phyloP scores from a whole-genome alignment of 2,888 invertebrate genomes.

The Dryococelus australis region DNA sequence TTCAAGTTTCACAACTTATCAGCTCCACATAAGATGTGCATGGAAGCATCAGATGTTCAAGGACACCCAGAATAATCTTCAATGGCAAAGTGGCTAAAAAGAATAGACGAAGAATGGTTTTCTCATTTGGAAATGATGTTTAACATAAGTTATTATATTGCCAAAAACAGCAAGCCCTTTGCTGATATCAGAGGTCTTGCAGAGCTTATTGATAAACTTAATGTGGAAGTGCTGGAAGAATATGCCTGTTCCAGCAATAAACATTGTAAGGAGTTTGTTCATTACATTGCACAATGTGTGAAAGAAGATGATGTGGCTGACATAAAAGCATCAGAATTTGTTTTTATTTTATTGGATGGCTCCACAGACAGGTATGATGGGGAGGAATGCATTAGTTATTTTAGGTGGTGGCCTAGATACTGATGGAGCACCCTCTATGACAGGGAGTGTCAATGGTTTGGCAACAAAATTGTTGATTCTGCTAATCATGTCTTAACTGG shows the following conservation, averaged over 20 bases:
- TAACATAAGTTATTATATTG: constrained; percentile 24
- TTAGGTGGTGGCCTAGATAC: too few relatives aligned
- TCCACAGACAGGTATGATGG: too few relatives aligned
- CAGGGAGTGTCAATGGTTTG: constrained; percentile 24
- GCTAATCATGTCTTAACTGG: constrained; percentile 18
- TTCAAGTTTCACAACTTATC: too few relatives aligned
- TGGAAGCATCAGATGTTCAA: too few relatives aligned
- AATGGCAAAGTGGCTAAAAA: too few relatives aligned
- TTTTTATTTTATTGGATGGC: too few relatives aligned
- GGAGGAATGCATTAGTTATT: too few relatives aligned
- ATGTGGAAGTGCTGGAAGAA: constrained; percentile 29
- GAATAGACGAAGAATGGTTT: constrained; percentile 12
- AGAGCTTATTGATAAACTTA: constrained; percentile 29
- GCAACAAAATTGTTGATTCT: not conserved
- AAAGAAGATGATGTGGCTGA: constrained; percentile 26
- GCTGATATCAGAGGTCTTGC: too few relatives aligned
- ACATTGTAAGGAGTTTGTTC: constrained; percentile 21
- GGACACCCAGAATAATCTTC: too few relatives aligned
- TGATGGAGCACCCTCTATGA: too few relatives aligned
- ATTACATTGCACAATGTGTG: constrained; percentile 6
- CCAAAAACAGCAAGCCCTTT: constrained; percentile 25
- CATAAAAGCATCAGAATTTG: constrained; percentile 24
- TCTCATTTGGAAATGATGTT: constrained; percentile 3
- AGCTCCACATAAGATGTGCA: too few relatives aligned
- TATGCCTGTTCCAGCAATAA: constrained; percentile 30